Evolutionary conservation across 2,888 invertebrate species (phyloP).

Genomic region (Bugulina stolonifera): DNA sequence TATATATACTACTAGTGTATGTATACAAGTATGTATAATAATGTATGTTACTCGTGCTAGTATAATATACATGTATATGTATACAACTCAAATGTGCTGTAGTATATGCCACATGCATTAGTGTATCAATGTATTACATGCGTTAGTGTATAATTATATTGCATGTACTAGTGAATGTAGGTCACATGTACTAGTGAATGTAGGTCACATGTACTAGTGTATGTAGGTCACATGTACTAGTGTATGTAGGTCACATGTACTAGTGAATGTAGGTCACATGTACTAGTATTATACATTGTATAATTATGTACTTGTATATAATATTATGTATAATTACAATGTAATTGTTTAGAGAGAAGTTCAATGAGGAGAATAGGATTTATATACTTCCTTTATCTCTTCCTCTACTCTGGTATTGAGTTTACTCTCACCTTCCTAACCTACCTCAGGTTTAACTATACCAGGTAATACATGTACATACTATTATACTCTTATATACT

Average conservation of each 20-base stretch:
- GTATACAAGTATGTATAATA: neutral
- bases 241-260: too few species aligned
- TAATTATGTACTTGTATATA: neutral
- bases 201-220: too few species aligned
- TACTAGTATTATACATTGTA: neutral
- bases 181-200: too few species aligned
- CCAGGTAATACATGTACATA: slow-evolving; percentile 55
- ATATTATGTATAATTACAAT: too few species aligned
- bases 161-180: too few species aligned
- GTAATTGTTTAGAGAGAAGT: slow-evolving; percentile 14
- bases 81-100: neutral
- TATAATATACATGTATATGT: neutral
- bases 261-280: neutral
- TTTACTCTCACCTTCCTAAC: slow-evolving; percentile 95
- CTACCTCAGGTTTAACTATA: slow-evolving; percentile 81
- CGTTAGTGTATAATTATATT: too few species aligned
- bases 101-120: neutral
- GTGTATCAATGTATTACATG: neutral
- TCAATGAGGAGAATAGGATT: slow-evolving; percentile 43
- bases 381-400: slow-evolving; percentile 75
- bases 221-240: too few species aligned
- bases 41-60: neutral
- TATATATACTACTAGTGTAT: neutral
- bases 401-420: slow-evolving; percentile 91
- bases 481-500: neutral